Conservation (phyloP, 2,113 vertebrate genomes). For the Scomber colias region DNA sequence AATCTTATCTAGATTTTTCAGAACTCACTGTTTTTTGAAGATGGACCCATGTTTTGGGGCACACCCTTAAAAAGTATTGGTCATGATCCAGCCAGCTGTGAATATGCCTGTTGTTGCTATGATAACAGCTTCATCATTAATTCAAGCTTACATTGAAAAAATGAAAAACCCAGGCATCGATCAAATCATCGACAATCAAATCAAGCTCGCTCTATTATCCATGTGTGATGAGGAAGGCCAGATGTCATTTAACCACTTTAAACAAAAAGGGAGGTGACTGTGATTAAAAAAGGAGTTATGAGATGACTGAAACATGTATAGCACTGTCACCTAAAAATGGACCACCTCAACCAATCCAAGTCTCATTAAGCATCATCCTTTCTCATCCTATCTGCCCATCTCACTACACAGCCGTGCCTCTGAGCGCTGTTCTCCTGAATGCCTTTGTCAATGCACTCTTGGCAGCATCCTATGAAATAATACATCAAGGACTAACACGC, state of each 20-base stretch:
- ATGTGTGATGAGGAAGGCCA: too few relatives aligned
- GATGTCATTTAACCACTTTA: not conserved
- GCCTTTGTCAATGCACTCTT: not conserved
- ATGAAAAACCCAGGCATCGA: too few relatives aligned
- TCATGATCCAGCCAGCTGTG: not conserved
- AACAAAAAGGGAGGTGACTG: not conserved
- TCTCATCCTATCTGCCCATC: constrained; percentile 18
- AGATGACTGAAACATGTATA: not conserved
- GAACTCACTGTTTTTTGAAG: too few relatives aligned
- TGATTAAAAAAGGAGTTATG: not conserved
- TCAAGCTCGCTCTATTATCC: too few relatives aligned
- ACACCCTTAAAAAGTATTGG: not conserved
- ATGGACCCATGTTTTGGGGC: too few relatives aligned
- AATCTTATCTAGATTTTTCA: too few relatives aligned
- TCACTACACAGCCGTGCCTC: constrained; percentile 1
- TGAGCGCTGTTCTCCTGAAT: not conserved
- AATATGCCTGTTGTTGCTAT: constrained; percentile 5
- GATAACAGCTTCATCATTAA: constrained; percentile 8
- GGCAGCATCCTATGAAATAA: constrained; percentile 6
- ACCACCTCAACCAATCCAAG: constrained; percentile 18
- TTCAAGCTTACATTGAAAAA: constrained; percentile 13
- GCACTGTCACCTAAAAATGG: constrained; percentile 20
- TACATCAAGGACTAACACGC: not conserved
- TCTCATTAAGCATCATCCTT: constrained; percentile 18
- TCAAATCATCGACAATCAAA: constrained; percentile 5